phyloP scores from a whole-genome alignment of 2,113 vertebrate species.

The Scatophagus argus region DNA sequence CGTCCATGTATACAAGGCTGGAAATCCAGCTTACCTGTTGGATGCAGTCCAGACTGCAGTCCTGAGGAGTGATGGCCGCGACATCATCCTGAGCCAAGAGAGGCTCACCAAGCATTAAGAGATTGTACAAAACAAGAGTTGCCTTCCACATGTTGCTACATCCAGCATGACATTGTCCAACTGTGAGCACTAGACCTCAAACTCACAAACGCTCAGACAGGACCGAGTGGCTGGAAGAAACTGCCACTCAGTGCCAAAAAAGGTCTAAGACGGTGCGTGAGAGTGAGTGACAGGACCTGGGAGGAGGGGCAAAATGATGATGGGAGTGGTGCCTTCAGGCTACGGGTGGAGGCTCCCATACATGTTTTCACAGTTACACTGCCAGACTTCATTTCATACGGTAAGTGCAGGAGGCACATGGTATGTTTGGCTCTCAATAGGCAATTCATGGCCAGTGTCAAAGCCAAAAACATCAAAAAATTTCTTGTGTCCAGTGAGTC shows the following conservation, averaged over 20 bases:
- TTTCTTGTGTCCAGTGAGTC: background rate
- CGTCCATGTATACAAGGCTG: background rate
- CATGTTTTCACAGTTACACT: slow-evolving; percentile 29
- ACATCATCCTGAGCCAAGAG: slow-evolving; percentile 22
- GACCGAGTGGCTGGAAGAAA: background rate
- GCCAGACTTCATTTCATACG: background rate
- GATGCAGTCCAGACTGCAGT: slow-evolving; percentile 80
- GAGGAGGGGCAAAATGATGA: slow-evolving; percentile 8
- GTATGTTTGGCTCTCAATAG: background rate
- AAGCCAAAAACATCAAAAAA: background rate
- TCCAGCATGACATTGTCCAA: slow-evolving; percentile 7
- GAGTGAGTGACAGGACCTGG: slow-evolving; percentile 4
- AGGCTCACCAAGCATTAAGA: background rate
- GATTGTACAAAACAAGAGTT: slow-evolving; percentile 41
- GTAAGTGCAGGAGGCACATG: background rate
- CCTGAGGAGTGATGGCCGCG: slow-evolving; percentile 56
- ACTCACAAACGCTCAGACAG: background rate
- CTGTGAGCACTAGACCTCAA: background rate
- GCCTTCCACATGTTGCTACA: slow-evolving; percentile 67
- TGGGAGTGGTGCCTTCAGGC: slow-evolving; percentile 75
- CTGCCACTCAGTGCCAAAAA: background rate
- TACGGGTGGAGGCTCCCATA: slow-evolving; percentile 27
- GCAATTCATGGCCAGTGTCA: background rate
- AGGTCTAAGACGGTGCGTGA: background rate
- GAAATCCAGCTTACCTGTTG: slow-evolving; percentile 64